phyloP scores from a whole-genome alignment of 2,888 invertebrate species.

The Colletes collaris region DNA sequence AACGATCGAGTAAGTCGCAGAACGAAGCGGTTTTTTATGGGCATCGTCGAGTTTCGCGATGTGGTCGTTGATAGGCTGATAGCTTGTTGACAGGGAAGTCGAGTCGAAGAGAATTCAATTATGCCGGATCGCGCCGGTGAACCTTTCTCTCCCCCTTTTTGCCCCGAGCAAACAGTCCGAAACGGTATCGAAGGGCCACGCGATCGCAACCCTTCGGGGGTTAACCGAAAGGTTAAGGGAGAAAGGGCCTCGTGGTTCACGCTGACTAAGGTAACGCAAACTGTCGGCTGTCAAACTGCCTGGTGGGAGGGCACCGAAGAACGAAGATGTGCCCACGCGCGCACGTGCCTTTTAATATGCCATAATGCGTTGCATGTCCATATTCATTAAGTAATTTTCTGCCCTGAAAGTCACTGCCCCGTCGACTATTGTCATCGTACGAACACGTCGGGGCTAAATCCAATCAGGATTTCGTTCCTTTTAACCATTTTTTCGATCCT shows the following conservation, averaged over 20 bases:
- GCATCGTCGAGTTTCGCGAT: not conserved
- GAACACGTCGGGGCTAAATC: not conserved
- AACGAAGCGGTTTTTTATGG: not conserved
- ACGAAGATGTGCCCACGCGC: slow-evolving; percentile 65
- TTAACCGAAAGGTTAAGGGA: slow-evolving; percentile 5
- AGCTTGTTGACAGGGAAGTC: slow-evolving; percentile 8
- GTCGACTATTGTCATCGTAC: slow-evolving; percentile 26
- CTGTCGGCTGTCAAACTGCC: slow-evolving; percentile 52
- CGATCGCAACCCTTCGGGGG: slow-evolving; percentile 26
- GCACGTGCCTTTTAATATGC: slow-evolving; percentile 75
- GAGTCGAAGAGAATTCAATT: slow-evolving; percentile 34
- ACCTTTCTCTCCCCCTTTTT: slow-evolving; percentile 4
- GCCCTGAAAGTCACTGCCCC: slow-evolving; percentile 57
- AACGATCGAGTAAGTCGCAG: not conserved
- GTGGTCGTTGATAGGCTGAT: not conserved
- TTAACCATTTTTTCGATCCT: too few relatives aligned
- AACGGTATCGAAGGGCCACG: slow-evolving; percentile 49
- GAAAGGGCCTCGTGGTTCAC: slow-evolving; percentile 20
- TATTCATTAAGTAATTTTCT: slow-evolving; percentile 81
- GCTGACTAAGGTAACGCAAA: slow-evolving; percentile 60
- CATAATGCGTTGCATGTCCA: slow-evolving; percentile 80
- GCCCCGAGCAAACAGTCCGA: slow-evolving; percentile 53
- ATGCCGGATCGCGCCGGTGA: not conserved
- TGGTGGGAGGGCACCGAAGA: slow-evolving; percentile 29
- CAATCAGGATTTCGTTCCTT: not conserved